phyloP scores from a whole-genome alignment of 1,140 invertebrate species.

The Mesaphorura yosii region DNA sequence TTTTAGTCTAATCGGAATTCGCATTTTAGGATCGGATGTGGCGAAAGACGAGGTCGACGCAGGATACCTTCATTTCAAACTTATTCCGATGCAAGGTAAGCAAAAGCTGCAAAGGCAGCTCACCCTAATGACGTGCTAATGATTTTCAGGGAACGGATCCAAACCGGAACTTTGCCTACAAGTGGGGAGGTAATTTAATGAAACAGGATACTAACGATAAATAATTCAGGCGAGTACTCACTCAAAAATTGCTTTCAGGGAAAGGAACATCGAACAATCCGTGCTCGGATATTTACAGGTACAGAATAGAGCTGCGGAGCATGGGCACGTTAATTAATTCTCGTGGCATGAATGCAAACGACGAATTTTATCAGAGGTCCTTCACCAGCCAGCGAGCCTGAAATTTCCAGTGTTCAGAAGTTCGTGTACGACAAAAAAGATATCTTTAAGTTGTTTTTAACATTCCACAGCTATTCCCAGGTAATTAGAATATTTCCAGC shows the following conservation, averaged over 20 bases:
- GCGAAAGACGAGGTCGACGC: conserved; percentile 53
- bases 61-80: conserved; percentile 27
- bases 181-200: conserved; percentile 58
- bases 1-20: neutral
- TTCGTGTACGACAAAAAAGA: conserved; percentile 44
- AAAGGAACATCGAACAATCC: conserved; percentile 67
- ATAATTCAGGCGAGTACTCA: too few species aligned
- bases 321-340: too few species aligned
- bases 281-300: conserved; percentile 78
- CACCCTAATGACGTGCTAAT: too few species aligned
- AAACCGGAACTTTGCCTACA: conserved; percentile 64
- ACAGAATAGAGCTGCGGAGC: too few species aligned
- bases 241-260: conserved; percentile 9
- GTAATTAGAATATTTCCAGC: neutral
- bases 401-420: conserved; percentile 64
- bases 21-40: conserved; percentile 43
- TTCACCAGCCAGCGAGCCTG: conserved; percentile 78
- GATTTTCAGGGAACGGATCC: conserved; percentile 71
- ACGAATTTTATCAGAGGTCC: too few species aligned
- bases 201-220: too few species aligned
- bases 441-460: conserved; percentile 57
- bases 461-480: conserved; percentile 78
- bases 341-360: too few species aligned
- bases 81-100: conserved; percentile 34
- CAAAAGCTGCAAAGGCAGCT: too few species aligned